A percentile compares a stretch with the other conserved stretches of the same genome.
Conservation (phyloP, 2,888 invertebrate species). For the Rhodophaea formosa region DNA sequence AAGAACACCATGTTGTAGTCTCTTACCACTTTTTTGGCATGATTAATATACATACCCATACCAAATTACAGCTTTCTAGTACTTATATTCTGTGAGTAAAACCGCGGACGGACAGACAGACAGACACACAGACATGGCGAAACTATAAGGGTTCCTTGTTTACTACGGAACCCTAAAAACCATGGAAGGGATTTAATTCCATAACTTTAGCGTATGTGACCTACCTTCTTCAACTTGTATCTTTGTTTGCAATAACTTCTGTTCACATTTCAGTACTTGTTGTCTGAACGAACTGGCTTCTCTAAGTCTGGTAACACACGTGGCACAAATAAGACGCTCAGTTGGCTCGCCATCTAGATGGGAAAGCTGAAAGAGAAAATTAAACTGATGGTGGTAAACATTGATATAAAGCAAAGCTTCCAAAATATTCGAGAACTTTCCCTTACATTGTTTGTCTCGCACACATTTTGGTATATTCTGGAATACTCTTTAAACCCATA, state of each 20-base stretch:
- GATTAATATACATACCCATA: not conserved
- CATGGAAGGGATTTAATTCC: no score
- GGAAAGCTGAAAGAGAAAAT: conserved; percentile 43
- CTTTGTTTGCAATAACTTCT: conserved; percentile 49
- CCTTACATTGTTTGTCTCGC: no score
- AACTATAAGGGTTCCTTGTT: not conserved
- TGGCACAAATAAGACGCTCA: conserved; percentile 59
- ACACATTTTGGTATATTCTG: no score
- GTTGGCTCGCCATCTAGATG: conserved; percentile 53
- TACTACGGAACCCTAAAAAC: not conserved
- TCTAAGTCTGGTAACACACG: conserved; percentile 58
- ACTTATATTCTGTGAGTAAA: no score
- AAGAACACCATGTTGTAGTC: no score
- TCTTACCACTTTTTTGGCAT: not conserved
- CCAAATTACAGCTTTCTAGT: not conserved
- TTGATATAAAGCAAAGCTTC: no score
- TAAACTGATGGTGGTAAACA: no score
- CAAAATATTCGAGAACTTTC: no score
- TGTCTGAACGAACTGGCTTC: conserved; percentile 55
- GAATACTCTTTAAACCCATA: no score
- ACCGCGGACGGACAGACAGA: no score
- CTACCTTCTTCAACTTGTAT: conserved; percentile 40
- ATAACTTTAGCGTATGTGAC: no score
- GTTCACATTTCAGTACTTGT: conserved; percentile 61
- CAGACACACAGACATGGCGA: no score